phyloP scores from a whole-genome alignment of 1,140 invertebrate species.

The Trachymyrmex septentrionalis region DNA sequence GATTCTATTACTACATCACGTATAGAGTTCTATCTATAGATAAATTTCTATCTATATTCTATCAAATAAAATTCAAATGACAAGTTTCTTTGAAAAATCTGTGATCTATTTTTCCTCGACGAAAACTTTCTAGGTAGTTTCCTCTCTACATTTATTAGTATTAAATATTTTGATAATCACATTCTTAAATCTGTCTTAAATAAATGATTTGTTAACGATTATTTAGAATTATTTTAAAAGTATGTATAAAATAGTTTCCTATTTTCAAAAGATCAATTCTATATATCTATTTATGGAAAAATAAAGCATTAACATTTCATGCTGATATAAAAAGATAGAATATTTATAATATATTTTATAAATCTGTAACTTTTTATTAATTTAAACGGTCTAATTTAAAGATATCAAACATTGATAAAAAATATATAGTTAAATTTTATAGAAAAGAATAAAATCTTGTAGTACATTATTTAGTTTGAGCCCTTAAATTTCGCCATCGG shows the following conservation, averaged over 20 bases:
- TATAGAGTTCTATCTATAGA: conserved; percentile 2
- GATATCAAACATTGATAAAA: background rate
- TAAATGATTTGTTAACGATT: background rate
- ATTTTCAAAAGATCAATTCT: background rate
- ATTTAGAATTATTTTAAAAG: conserved; percentile 23
- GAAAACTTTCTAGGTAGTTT: background rate
- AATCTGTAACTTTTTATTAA: background rate
- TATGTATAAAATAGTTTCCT: background rate
- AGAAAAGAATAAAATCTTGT: background rate
- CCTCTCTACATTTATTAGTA: background rate
- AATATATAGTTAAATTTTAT: background rate
- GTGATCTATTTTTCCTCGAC: background rate
- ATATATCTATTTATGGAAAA: conserved; percentile 1
- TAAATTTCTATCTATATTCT: background rate
- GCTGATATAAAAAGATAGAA: background rate
- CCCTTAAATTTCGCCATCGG: background rate
- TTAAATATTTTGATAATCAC: background rate
- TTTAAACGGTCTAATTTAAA: background rate
- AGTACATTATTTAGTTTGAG: background rate
- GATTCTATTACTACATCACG: background rate
- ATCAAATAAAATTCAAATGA: background rate
- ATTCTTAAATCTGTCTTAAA: background rate
- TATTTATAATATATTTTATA: background rate
- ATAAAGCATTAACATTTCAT: background rate
- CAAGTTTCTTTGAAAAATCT: background rate